Evolutionary conservation across 1,140 invertebrate genomes (phyloP).

Genomic region (Procambarus clarkii): DNA sequence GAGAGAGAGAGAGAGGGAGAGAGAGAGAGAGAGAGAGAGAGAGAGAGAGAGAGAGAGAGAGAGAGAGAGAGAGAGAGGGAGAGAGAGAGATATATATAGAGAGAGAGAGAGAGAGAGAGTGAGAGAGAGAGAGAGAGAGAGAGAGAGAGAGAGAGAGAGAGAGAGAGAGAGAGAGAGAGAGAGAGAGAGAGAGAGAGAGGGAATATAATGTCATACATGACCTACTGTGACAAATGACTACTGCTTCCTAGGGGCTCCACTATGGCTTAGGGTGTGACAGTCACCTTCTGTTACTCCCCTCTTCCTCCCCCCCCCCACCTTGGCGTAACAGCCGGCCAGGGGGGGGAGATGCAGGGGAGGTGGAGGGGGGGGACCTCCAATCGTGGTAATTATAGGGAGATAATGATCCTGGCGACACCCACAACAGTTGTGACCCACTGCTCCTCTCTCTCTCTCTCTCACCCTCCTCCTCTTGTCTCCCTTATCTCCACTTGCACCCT

Average conservation of each 20-base stretch:
- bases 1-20: neutral
- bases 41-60: constrained; percentile 37
- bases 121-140: constrained; percentile 54
- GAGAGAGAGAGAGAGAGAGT: constrained; percentile 37
- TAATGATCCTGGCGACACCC: constrained; percentile 29
- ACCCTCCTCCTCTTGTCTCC: neutral
- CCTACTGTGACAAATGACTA: too few relatives aligned
- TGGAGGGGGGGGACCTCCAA: constrained; percentile 13
- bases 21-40: constrained; percentile 24
- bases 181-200: too few relatives aligned
- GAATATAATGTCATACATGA: too few relatives aligned
- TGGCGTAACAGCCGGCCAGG: too few relatives aligned
- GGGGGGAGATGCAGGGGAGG: too few relatives aligned
- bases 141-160: constrained; percentile 54
- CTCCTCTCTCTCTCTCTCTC: neutral
- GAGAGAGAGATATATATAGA: neutral
- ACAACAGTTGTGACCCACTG: neutral
- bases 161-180: too few relatives aligned
- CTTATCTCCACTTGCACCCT: neutral
- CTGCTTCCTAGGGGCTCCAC: too few relatives aligned
- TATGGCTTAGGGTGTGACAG: too few relatives aligned
- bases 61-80: constrained; percentile 18
- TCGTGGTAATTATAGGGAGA: constrained; percentile 33
- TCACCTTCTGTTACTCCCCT: too few relatives aligned
- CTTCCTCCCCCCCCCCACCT: too few relatives aligned